These are phyloP conservation scores for Tipula lateralis DNA, from an alignment of 2,888 invertebrate genomes.

Conservation along the genomic window DNA sequence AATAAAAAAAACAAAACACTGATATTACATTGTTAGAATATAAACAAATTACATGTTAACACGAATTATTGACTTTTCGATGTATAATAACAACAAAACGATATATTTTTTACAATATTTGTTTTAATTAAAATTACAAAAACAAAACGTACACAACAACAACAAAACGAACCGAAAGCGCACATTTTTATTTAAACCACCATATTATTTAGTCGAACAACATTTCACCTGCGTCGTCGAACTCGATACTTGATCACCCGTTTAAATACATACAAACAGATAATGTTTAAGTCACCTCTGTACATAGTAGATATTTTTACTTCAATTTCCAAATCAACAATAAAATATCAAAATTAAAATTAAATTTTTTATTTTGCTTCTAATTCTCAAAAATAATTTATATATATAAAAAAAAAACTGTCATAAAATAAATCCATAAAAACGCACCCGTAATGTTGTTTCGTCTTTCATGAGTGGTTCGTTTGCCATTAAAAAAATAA, in stretches of 20 bases:
- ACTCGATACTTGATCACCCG: background rate
- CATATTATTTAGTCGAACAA: no score
- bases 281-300: background rate
- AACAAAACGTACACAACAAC: background rate
- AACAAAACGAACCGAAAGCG: background rate
- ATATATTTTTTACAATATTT: constrained; percentile 2
- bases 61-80: background rate
- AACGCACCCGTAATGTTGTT: constrained; percentile 19
- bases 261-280: background rate
- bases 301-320: background rate
- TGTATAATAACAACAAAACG: background rate
- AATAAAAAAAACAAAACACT: background rate
- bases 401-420: background rate
- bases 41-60: background rate
- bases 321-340: constrained; percentile 1
- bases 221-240: background rate
- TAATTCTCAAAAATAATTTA: background rate
- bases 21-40: background rate
- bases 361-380: background rate
- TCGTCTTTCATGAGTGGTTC: constrained; percentile 27
- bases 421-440: constrained; percentile 13
- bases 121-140: background rate
- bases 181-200: background rate
- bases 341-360: constrained; percentile 19
- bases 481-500: constrained; percentile 28